A percentile compares a stretch with the other conserved stretches of the same genome.
Evolutionary conservation across 2,888 invertebrate species (phyloP).

Genomic region (Coelogynopora nodosa): DNA sequence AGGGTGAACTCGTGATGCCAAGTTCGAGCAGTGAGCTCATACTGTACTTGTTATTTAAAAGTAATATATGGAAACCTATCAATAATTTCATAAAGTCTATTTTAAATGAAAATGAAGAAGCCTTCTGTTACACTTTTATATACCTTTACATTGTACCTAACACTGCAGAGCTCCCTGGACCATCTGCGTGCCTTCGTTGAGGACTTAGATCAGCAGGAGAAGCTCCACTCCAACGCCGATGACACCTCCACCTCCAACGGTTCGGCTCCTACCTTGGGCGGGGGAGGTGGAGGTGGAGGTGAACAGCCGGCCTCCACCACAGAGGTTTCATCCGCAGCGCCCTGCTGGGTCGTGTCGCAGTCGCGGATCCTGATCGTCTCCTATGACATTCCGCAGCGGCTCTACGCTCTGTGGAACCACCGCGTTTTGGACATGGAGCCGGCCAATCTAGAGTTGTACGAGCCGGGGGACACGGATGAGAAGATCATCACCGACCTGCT

Average conservation of each 20-base stretch:
- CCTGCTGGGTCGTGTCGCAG: neutral
- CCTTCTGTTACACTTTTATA: too few relatives aligned
- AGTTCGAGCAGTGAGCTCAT: too few relatives aligned
- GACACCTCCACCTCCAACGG: neutral
- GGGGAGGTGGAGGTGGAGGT: too few relatives aligned
- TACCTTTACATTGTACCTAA: neutral
- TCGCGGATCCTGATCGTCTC: conserved; percentile 25
- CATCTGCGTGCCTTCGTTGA: neutral
- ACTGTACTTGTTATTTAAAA: too few relatives aligned
- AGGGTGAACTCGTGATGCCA: too few relatives aligned
- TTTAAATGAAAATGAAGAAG: too few relatives aligned
- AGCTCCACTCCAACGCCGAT: neutral
- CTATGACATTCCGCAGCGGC: conserved; percentile 1
- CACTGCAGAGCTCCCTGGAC: neutral
- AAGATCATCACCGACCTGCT: conserved; percentile 32
- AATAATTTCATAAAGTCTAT: too few relatives aligned
- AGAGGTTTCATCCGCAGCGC: neutral
- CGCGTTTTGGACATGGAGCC: conserved; percentile 38
- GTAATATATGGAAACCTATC: too few relatives aligned
- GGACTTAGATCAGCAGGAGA: neutral
- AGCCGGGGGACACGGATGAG: conserved; percentile 25
- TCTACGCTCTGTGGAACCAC: conserved; percentile 30
- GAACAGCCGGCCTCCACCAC: neutral
- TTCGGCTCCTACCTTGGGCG: neutral
- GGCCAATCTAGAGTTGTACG: conserved; percentile 34